Conservation (phyloP, 2,797 vertebrate genomes). For the Eleutherodactylus coqui region DNA sequence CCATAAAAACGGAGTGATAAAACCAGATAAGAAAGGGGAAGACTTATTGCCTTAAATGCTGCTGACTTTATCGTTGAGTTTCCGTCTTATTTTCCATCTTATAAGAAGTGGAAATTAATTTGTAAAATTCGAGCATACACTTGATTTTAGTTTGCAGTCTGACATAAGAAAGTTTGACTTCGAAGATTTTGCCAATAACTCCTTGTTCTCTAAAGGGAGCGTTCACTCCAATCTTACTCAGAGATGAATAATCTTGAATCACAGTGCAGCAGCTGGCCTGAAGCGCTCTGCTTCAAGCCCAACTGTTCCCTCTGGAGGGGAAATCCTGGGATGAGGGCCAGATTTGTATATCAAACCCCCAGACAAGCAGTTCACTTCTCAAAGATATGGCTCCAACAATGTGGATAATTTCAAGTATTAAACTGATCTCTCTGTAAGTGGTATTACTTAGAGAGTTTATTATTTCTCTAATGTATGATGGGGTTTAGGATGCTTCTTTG, state of each 20-base stretch:
- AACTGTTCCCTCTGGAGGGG: slow-evolving; percentile 55
- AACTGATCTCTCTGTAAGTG: slow-evolving; percentile 42
- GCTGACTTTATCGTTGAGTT: no score
- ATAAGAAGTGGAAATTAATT: background rate
- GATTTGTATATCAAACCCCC: slow-evolving; percentile 50
- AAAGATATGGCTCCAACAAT: slow-evolving; percentile 40
- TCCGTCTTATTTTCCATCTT: background rate
- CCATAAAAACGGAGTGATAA: background rate
- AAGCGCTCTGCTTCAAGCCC: slow-evolving; percentile 46
- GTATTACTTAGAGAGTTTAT: slow-evolving; percentile 25
- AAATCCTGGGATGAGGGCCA: slow-evolving; percentile 61
- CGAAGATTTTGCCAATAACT: slow-evolving; percentile 38
- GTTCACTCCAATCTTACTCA: slow-evolving; percentile 29
- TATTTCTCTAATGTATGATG: slow-evolving; percentile 27
- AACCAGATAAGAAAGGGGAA: background rate
- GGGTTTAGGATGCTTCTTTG: slow-evolving; percentile 22
- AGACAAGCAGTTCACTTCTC: slow-evolving; percentile 47
- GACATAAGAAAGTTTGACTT: background rate
- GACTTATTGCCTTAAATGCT: background rate
- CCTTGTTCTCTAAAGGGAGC: slow-evolving; percentile 26
- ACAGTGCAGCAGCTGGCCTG: slow-evolving; percentile 56
- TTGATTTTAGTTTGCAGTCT: background rate
- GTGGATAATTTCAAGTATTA: slow-evolving; percentile 44
- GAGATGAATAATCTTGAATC: slow-evolving; percentile 56
- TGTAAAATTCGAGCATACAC: background rate